Evolutionary conservation across 2,797 vertebrate genomes (phyloP).

Genomic region (Eospalax fontanierii): DNA sequence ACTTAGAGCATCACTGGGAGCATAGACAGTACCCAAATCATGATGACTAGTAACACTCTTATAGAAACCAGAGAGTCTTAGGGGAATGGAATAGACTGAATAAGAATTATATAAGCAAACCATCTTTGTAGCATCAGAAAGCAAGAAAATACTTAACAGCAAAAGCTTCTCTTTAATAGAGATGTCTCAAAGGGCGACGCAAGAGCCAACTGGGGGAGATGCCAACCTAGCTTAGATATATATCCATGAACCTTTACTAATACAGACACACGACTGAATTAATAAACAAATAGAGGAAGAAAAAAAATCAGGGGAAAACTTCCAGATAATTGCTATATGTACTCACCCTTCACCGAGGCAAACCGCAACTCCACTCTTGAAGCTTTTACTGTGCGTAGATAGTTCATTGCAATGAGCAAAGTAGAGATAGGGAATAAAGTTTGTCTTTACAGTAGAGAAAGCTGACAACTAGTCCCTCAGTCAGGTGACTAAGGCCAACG

Average conservation of each 20-base stretch:
- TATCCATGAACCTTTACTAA: not conserved
- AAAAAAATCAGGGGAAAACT: not conserved
- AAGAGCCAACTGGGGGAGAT: not conserved
- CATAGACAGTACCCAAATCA: not conserved
- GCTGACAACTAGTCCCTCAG: not conserved
- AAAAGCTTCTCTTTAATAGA: not conserved
- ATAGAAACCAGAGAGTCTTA: not conserved
- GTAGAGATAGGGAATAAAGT: not conserved
- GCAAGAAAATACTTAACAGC: not conserved
- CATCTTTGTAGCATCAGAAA: not conserved
- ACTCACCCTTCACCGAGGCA: not conserved
- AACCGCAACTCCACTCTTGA: not conserved
- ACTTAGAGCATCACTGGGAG: not conserved
- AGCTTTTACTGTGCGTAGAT: no score
- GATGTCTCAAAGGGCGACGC: not conserved
- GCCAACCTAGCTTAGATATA: not conserved
- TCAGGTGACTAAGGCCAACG: not conserved
- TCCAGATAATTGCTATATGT: not conserved
- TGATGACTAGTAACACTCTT: not conserved
- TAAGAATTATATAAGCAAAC: not conserved
- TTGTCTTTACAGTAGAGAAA: not conserved
- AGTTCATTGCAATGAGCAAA: not conserved
- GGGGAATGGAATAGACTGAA: not conserved
- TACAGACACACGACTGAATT: not conserved
- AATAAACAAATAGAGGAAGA: not conserved